Evolutionary conservation across 2,888 invertebrate species (phyloP).

Genomic region (Melolontha melolontha): DNA sequence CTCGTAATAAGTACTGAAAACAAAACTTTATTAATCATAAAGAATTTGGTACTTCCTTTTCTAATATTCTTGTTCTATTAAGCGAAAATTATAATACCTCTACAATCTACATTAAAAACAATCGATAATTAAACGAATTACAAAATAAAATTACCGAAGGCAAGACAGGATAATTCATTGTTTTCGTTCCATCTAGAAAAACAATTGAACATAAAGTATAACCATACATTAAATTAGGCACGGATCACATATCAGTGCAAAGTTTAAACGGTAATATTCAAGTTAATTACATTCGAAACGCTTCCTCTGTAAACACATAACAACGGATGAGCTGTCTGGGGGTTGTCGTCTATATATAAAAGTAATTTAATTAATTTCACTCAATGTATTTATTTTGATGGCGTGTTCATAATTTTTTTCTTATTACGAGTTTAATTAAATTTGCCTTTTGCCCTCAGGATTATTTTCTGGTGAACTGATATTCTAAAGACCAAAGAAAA

Average conservation of each 20-base stretch:
- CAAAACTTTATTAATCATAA: too few relatives aligned
- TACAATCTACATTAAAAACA: too few relatives aligned
- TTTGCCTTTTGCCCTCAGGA: neutral
- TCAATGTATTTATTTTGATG: constrained; percentile 18
- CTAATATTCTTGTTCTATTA: too few relatives aligned
- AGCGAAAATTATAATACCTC: too few relatives aligned
- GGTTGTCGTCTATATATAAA: constrained; percentile 21
- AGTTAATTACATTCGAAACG: constrained; percentile 22
- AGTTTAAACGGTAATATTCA: constrained; percentile 23
- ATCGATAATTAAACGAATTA: too few relatives aligned
- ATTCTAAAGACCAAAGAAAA: neutral
- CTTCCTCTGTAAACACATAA: constrained; percentile 14
- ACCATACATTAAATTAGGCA: constrained; percentile 16
- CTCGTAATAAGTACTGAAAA: too few relatives aligned
- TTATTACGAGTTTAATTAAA: constrained; percentile 15
- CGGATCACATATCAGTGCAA: constrained; percentile 12
- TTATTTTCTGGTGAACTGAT: constrained; percentile 3
- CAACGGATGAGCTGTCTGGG: constrained; percentile 13
- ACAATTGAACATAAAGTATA: constrained; percentile 22
- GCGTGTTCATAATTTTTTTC: constrained; percentile 2
- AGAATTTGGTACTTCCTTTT: too few relatives aligned
- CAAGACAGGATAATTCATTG: too few relatives aligned
- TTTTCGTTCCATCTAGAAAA: neutral
- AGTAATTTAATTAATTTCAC: constrained; percentile 30
- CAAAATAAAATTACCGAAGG: too few relatives aligned